phyloP scores from a whole-genome alignment of 2,888 invertebrate genomes.

The Embidobia sp. region DNA sequence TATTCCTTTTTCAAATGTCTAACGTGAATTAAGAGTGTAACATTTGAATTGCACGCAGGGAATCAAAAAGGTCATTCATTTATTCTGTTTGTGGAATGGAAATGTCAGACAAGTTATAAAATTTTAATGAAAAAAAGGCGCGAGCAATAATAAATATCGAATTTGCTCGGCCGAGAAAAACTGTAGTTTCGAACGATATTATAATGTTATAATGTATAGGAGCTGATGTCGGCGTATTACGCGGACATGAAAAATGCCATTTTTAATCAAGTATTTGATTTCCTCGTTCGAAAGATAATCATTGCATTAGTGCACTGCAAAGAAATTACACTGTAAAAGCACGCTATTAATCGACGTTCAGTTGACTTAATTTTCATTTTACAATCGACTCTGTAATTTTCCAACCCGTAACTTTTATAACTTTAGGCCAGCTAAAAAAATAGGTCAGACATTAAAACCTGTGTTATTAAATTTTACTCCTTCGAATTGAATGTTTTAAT shows the following conservation, averaged over 20 bases:
- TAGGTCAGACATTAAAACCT: too few species aligned
- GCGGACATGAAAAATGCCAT: background rate
- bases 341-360: too few species aligned
- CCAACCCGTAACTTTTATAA: too few species aligned
- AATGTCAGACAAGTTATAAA: conserved; percentile 16
- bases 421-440: too few species aligned
- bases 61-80: conserved; percentile 25
- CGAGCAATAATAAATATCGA: conserved; percentile 19
- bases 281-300: too few species aligned
- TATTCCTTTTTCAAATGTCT: conserved; percentile 14
- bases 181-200: too few species aligned
- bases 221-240: background rate
- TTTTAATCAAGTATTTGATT: background rate
- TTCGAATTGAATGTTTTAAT: too few species aligned
- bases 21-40: conserved; percentile 12
- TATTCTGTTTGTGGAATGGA: conserved; percentile 18
- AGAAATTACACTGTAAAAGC: too few species aligned
- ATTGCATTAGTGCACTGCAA: too few species aligned
- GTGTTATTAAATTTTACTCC: too few species aligned
- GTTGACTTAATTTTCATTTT: too few species aligned
- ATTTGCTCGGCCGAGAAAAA: background rate
- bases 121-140: conserved; percentile 4
- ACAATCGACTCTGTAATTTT: too few species aligned
- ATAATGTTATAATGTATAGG: conserved; percentile 3
- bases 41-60: conserved; percentile 18